Base-by-base conservation (phyloP, 2,797 vertebrate genomes). In the Lithobates sylvaticus region DNA sequence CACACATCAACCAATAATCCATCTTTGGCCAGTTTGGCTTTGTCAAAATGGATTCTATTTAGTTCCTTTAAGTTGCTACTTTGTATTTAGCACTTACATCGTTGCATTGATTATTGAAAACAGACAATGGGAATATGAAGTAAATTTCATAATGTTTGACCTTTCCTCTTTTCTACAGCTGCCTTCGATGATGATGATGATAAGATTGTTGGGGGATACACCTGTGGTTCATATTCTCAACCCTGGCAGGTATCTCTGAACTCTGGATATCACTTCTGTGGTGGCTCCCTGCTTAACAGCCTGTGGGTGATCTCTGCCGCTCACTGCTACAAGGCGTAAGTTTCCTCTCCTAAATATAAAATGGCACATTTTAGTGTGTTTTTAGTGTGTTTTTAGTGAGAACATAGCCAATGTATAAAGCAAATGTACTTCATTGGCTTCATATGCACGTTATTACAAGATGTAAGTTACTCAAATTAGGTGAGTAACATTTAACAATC, bases 261-360 rank as follows among this genome's bases (percentile, higher is more conserved):
- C 78, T 82, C 83, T 36, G 94, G 92, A 13, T 93, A 93, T 88
- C 96, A 96, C 91, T 91, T 90, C 89, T 96, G 96, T 2, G 95
- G 95, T 0, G 95, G 95, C 5, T 93, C 91, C 71, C 91, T 96
- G 77, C 91, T 96, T 85, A 94, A 88, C 47, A 90, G 88, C 0
- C 88, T 86, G 83, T 96, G 95, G 95, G 95, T 94, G n/a, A 87
- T 95, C 87, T 94, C 91, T 47, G 92, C 92, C 34, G 91, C 94
- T 89, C 93, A 94, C 88, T 95, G 93, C 91, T 91, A 90, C 89
- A 91, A 90, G 81, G 91, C 90, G 90, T 93, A 89, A 92, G 93
- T 29, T 29, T 1, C 29, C 29, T 29, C 29, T 29, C 29, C 29
- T 29, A 29, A 29, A 29, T 29, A 29, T 29, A 29, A 29, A 29